phyloP scores from a whole-genome alignment of 2,888 invertebrate genomes.

The Epirrhoe alternata region DNA sequence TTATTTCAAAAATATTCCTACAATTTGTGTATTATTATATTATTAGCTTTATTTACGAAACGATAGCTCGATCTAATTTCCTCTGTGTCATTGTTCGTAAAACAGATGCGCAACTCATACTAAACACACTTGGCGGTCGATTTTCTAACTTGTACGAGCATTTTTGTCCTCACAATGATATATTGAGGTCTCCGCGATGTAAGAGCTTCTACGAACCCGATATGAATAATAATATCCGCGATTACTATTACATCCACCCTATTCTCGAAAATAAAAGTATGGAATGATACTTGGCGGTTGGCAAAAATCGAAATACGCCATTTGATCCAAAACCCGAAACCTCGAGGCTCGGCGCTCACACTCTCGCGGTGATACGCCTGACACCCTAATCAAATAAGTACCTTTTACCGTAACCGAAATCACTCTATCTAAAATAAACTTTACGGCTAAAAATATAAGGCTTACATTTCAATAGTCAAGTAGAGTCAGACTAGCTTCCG shows the following conservation, averaged over 20 bases:
- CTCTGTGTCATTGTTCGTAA: neutral
- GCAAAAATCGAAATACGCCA: slow-evolving; percentile 82
- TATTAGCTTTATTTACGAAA: neutral
- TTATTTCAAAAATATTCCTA: neutral
- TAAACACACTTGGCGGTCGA: slow-evolving; percentile 2
- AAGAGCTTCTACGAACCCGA: slow-evolving; percentile 69
- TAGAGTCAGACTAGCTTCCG: slow-evolving; percentile 78
- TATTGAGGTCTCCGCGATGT: slow-evolving; percentile 73
- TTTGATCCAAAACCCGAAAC: slow-evolving; percentile 83
- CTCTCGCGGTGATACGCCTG: slow-evolving; percentile 84
- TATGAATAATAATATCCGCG: slow-evolving; percentile 73
- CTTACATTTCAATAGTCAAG: slow-evolving; percentile 50
- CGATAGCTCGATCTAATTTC: neutral
- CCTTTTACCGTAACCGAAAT: slow-evolving; percentile 76
- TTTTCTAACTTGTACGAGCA: neutral
- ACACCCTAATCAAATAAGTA: slow-evolving; percentile 86
- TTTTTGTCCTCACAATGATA: slow-evolving; percentile 62
- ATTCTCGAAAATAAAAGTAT: slow-evolving; percentile 33
- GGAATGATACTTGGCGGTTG: slow-evolving; percentile 26
- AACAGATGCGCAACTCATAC: neutral
- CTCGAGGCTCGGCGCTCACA: slow-evolving; percentile 77
- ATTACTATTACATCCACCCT: slow-evolving; percentile 28
- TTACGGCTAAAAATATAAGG: slow-evolving; percentile 53
- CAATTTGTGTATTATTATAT: too few species aligned
- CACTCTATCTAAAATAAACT: slow-evolving; percentile 48